Percentiles rank a stretch among this genome's conserved stretches.
These are phyloP conservation scores for Triplophysa dalaica DNA, from an alignment of 2,113 vertebrate species.

Conservation along the genomic window DNA sequence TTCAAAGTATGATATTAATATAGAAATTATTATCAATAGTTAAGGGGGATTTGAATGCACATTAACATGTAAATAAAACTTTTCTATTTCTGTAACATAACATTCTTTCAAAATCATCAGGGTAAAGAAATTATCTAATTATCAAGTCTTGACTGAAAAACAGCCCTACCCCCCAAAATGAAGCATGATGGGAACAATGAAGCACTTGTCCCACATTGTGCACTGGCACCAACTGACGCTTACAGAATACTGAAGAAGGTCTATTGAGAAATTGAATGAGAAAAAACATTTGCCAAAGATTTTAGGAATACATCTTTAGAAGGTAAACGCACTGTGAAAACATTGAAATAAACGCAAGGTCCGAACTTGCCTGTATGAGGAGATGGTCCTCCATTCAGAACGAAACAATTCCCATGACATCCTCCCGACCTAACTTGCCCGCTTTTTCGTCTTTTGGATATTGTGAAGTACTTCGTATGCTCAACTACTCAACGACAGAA, in stretches of 20 bases:
- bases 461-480: not conserved
- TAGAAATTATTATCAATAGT: too few species aligned
- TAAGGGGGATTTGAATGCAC: too few species aligned
- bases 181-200: conserved; percentile 36
- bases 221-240: not conserved
- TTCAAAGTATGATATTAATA: too few species aligned
- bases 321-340: not conserved
- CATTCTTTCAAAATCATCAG: not conserved
- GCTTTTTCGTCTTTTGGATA: not conserved
- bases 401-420: not conserved
- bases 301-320: not conserved
- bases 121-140: not conserved
- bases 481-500: not conserved
- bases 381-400: not conserved
- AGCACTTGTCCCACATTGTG: conserved; percentile 34
- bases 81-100: too few species aligned
- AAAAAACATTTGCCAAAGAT: not conserved
- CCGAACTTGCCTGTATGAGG: not conserved
- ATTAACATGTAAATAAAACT: too few species aligned
- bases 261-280: not conserved
- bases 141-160: not conserved
- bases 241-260: conserved; percentile 16
- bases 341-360: not conserved
- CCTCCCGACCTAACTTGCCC: not conserved
- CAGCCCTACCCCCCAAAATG: conserved; percentile 9